phyloP scores from a whole-genome alignment of 2,113 vertebrate species.

The Pampusana beccarii region DNA sequence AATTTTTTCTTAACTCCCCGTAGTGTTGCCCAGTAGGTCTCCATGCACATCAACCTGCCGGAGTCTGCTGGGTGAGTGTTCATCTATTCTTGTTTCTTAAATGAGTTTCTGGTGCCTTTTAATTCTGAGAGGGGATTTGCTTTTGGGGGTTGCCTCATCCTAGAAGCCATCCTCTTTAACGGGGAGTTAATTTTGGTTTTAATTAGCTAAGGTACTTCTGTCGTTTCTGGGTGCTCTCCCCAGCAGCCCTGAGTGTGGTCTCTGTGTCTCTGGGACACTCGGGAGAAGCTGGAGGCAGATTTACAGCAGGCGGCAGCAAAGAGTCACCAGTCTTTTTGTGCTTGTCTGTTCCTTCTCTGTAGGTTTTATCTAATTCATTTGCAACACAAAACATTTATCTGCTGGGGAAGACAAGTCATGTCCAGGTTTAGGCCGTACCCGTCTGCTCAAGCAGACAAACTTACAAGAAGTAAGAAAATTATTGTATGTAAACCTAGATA shows the following conservation, averaged over 20 bases:
- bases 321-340: not conserved
- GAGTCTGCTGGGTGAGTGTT: not conserved
- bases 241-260: not conserved
- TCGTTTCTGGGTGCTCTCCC: not conserved
- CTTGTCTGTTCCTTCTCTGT: not conserved
- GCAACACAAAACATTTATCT: not conserved
- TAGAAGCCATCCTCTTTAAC: not conserved
- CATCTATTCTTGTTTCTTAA: not conserved
- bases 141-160: not conserved
- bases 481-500: not conserved
- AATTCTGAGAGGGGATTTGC: not conserved
- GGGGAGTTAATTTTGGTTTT: not conserved
- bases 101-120: not conserved
- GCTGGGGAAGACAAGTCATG: not conserved
- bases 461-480: not conserved
- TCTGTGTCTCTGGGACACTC: not conserved
- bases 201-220: not conserved
- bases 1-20: not conserved
- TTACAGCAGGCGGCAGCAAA: constrained; percentile 58
- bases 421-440: not conserved
- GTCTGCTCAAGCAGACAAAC: not conserved
- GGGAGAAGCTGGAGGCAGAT: not conserved
- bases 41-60: not conserved
- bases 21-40: not conserved
- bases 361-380: not conserved